Evolutionary conservation across 2,797 vertebrate genomes (phyloP).

Genomic region (Chelonia mydas): DNA sequence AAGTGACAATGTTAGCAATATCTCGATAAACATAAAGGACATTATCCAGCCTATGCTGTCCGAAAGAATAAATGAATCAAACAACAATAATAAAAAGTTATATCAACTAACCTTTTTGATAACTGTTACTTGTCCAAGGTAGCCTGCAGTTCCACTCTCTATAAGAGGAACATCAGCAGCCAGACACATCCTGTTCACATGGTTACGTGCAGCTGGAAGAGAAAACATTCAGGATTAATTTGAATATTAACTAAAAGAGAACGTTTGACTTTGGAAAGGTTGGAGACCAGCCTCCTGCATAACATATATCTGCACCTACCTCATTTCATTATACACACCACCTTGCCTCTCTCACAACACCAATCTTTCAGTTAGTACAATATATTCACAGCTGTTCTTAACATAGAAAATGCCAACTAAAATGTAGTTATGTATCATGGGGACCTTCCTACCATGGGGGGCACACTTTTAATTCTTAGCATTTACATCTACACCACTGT

Average conservation of each 20-base stretch:
- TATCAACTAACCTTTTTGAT: slow-evolving; percentile 92
- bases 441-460: background rate
- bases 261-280: background rate
- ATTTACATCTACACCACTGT: accelerated
- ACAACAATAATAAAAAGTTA: background rate
- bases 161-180: slow-evolving; percentile 96
- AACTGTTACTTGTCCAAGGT: slow-evolving; percentile 96
- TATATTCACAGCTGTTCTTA: accelerated
- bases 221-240: slow-evolving; percentile 18
- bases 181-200: slow-evolving; percentile 98
- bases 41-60: background rate
- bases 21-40: background rate
- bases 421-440: background rate
- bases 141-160: slow-evolving; percentile 97
- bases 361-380: background rate
- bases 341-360: accelerated
- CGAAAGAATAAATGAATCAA: slow-evolving; percentile 34
- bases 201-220: slow-evolving; percentile 92
- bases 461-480: background rate
- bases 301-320: background rate
- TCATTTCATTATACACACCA: background rate
- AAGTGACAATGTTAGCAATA: slow-evolving; percentile 28
- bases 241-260: background rate
- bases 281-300: background rate
- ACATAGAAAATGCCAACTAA: background rate